These are phyloP conservation scores for Arnoldichthys spilopterus DNA, from an alignment of 2,797 vertebrate genomes.

Conservation along the genomic window DNA sequence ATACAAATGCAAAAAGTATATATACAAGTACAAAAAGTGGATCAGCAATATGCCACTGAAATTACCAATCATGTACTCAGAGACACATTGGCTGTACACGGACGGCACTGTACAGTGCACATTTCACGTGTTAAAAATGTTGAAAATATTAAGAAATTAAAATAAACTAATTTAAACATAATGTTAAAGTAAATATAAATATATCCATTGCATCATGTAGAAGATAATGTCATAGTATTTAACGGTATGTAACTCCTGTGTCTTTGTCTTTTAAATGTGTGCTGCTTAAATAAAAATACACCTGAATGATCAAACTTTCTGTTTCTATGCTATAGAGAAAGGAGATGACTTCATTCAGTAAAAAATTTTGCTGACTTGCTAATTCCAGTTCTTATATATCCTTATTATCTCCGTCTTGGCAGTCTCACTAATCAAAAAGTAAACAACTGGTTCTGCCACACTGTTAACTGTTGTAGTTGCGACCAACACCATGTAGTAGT, in stretches of 20 bases:
- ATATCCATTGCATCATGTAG: not conserved
- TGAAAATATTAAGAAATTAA: too few species aligned
- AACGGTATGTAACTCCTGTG: too few species aligned
- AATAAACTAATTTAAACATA: too few species aligned
- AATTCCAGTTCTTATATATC: not conserved
- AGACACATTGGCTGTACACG: too few species aligned
- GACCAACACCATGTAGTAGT: constrained; percentile 62
- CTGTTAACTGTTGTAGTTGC: constrained; percentile 69
- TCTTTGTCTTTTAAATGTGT: too few species aligned
- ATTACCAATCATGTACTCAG: too few species aligned
- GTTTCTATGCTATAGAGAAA: not conserved
- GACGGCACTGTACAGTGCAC: too few species aligned
- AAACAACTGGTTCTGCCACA: constrained; percentile 66
- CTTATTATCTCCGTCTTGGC: constrained; percentile 59
- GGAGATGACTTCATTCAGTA: not conserved
- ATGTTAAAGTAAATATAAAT: not conserved
- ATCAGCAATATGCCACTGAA: too few species aligned
- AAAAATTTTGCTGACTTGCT: not conserved
- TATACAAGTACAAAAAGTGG: too few species aligned
- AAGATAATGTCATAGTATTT: not conserved
- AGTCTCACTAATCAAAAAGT: constrained; percentile 64
- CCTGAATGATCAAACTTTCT: not conserved
- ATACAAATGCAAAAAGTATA: too few species aligned
- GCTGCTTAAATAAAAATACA: too few species aligned
- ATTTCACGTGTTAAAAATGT: too few species aligned